Percentiles rank a stretch among this genome's conserved stretches.
These are phyloP conservation scores for Babylonia areolata DNA, from an alignment of 1,140 invertebrate genomes.

Conservation along the genomic window DNA sequence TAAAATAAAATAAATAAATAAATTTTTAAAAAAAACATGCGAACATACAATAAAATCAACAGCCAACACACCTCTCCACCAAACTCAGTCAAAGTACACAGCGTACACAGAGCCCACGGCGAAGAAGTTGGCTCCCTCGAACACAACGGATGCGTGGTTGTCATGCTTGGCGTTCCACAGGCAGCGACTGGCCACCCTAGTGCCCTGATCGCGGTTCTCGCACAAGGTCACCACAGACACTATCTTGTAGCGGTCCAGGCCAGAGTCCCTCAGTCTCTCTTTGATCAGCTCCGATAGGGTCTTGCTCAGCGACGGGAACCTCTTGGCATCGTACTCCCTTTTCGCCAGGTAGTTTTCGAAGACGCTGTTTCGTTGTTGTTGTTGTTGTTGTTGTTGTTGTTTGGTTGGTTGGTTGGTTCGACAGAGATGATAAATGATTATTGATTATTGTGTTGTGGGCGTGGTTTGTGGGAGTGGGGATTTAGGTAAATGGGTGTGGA, in stretches of 20 bases:
- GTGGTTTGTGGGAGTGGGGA: no score
- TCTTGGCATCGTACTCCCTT: conserved; percentile 52
- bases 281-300: conserved; percentile 61
- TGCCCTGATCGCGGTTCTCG: conserved; percentile 59
- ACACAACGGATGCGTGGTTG: conserved; percentile 62
- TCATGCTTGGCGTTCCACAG: conserved; percentile 63
- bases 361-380: no score
- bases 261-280: conserved; percentile 57
- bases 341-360: conserved; percentile 52
- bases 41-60: no score
- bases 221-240: conserved; percentile 61
- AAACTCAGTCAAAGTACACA: conserved; percentile 63
- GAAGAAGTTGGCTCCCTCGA: conserved; percentile 55
- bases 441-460: no score
- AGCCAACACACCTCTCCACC: no score
- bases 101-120: conserved; percentile 64
- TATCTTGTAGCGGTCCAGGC: conserved; percentile 61
- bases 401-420: not conserved
- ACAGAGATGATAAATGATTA: not conserved
- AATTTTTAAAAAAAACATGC: no score
- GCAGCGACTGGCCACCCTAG: conserved; percentile 61
- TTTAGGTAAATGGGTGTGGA: no score
- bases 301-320: conserved; percentile 53
- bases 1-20: no score
- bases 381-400: no score